These are phyloP conservation scores for Lemur catta DNA, from an alignment of 2,797 vertebrate species.

Conservation along the genomic window DNA sequence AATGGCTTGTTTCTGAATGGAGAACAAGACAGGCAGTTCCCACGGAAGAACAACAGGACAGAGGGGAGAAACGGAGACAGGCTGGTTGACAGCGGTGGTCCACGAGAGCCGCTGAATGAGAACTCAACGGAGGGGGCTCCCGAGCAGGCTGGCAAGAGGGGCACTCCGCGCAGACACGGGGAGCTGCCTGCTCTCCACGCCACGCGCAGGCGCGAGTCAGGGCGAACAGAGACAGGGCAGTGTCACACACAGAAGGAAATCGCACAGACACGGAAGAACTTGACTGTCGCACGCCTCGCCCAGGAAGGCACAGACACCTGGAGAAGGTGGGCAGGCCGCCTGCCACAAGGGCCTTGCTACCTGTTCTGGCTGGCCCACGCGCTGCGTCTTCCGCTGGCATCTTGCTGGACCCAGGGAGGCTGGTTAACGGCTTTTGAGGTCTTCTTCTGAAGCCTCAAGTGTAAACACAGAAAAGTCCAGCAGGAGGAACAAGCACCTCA, in stretches of 20 bases:
- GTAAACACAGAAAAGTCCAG: constrained; percentile 45
- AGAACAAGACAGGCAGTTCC: neutral
- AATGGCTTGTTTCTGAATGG: neutral
- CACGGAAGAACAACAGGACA: neutral
- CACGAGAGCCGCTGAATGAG: neutral
- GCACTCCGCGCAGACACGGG: fast-evolving
- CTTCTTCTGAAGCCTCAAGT: constrained; percentile 62
- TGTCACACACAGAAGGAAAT: neutral
- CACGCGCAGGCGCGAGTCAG: neutral
- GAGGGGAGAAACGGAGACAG: neutral
- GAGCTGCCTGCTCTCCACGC: neutral
- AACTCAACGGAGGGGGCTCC: neutral
- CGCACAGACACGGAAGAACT: neutral
- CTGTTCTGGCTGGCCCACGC: constrained; percentile 60
- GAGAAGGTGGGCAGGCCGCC: neutral
- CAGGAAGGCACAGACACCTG: neutral
- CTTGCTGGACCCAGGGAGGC: constrained; percentile 23
- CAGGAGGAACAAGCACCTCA: neutral
- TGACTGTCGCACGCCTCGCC: neutral
- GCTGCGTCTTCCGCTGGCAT: constrained; percentile 26
- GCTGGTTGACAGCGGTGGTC: neutral
- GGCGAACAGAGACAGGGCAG: neutral
- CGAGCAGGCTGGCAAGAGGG: neutral
- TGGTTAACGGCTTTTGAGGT: constrained; percentile 28
- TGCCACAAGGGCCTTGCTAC: constrained; percentile 54